These are phyloP conservation scores for Melanostoma scalare DNA, from an alignment of 2,888 invertebrate genomes.

Conservation along the genomic window DNA sequence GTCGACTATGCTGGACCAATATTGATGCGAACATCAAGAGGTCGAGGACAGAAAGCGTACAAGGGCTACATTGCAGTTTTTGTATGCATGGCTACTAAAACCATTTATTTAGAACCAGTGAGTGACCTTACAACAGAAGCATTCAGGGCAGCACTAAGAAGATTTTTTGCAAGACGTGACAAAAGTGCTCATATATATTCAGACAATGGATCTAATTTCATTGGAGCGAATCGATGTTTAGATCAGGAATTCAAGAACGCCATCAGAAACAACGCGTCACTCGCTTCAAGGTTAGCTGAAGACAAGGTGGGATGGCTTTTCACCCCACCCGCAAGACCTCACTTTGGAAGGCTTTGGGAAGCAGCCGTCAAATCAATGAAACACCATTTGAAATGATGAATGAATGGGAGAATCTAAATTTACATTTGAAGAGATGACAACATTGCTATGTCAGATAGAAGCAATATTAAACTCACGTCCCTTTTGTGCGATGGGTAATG, in stretches of 20 bases:
- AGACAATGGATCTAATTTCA: not conserved
- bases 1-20: conserved; percentile 51
- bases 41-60: conserved; percentile 17
- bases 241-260: conserved; percentile 3
- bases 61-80: conserved; percentile 53
- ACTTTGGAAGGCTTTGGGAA: conserved; percentile 16
- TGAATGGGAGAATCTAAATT: conserved; percentile 28
- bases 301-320: conserved; percentile 16
- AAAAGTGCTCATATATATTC: conserved; percentile 40
- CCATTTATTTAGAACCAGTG: conserved; percentile 46
- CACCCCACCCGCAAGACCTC: conserved; percentile 17
- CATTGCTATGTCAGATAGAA: conserved; percentile 53
- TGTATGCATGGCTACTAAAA: conserved; percentile 51
- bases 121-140: conserved; percentile 43
- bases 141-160: conserved; percentile 27
- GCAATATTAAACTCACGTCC: conserved; percentile 66
- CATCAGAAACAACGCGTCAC: conserved; percentile 8
- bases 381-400: conserved; percentile 19
- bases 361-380: conserved; percentile 18
- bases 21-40: too few species aligned
- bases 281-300: conserved; percentile 23
- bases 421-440: conserved; percentile 55
- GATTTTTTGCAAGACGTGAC: conserved; percentile 5
- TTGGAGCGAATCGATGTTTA: not conserved
- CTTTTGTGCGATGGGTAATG: conserved; percentile 10